Base-by-base conservation (phyloP, 2,888 invertebrate genomes). In the Notocelia uddmanniana region DNA sequence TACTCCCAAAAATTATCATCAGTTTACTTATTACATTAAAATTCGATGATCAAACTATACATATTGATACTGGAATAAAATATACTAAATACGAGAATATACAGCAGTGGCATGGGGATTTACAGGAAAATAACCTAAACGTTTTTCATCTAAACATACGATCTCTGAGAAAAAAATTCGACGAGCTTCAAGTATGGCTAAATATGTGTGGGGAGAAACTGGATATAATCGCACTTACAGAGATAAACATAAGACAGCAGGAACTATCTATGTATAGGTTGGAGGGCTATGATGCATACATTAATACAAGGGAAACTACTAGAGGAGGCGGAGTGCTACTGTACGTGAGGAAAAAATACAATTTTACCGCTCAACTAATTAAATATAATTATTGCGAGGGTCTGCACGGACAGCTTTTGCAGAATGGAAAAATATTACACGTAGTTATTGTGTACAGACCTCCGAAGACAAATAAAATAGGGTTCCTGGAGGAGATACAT, bases 141-240 rank as follows among this genome's bases (percentile, higher is more conserved):
- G 23, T 54, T n/a, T 11, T 54, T 23, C 54, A 54, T 21, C 21
- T 54, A 11, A 54, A 54, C 54, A 54, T 54, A 54, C 21, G 54
- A 54, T 54, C 54, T 13, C 54, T 54, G 23, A 54, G 54, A 54
- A 54, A 54, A 54, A 54, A 54, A 1, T 54, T 54, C 13, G 23
- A 19, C 54, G 54, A 21, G 54, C 13, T 54, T 11, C 54, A 54
- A 23, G 11, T 54, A 19, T 54, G 21, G 15, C 8, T 54, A 54
- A 54, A 23, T 15, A 23, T 21, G 2, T 54, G 54, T 54, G 23
- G 13, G 5, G 11, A 54, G 1, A 54, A 54, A 23, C 3, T 54
- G 15, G 19, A 54, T 21, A 11, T 54, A 19, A 54, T 54, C 23
- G 54, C 54, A 23, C 54, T 54, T 3, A 54, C 54, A 54, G 54